Base-by-base conservation (phyloP, 2,113 vertebrate genomes). In the Candoia aspera region DNA sequence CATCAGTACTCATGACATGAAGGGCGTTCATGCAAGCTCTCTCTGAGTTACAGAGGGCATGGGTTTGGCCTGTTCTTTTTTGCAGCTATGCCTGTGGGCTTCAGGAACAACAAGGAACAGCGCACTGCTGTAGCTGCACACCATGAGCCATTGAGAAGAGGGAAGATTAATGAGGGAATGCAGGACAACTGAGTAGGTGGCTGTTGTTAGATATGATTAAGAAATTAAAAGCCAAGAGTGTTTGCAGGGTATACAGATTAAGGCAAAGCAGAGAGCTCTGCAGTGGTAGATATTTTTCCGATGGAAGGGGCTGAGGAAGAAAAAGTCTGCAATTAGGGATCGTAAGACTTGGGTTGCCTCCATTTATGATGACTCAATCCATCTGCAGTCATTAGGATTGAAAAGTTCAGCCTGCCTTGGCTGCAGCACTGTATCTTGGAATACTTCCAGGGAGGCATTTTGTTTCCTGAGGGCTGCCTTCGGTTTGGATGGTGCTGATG, bases 81-180 rank as follows among this genome's bases (percentile, higher is more conserved):
- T 11, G 60, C 13, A 29, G 64, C 87, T 86, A 86, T 42, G 90
- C 93, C 88, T 95, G 94, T 19, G 26, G 68, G 33, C 86, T 93
- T 86, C 92, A 93, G 54, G 57, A 19, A 57, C 57, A 29, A 42
- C 29, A 2, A 0, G 0, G 93, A 92, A 94, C 90, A 0, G 87
- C 91, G 79, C 86, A 58, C 91, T 92, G 90, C 84, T 90, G 0
- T 88, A 86, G 85, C 93, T 92, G 83, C 93, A 93, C 93, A 60
- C 62, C 89, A 87, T 92, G 11, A 57, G 33, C 62, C 53, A 19
- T 86, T 94, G 93, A 87, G 94, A 95, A 93, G 88, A 13, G 86
- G 92, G 23, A 46, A 96, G 94, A 96, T 94, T 92, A 94, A 96
- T 92, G 92, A 94, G 42, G 37, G 89, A 90, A 95, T 29, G 54